Conservation (phyloP, 1,140 invertebrate species). For the Drosophila chauvacae region DNA sequence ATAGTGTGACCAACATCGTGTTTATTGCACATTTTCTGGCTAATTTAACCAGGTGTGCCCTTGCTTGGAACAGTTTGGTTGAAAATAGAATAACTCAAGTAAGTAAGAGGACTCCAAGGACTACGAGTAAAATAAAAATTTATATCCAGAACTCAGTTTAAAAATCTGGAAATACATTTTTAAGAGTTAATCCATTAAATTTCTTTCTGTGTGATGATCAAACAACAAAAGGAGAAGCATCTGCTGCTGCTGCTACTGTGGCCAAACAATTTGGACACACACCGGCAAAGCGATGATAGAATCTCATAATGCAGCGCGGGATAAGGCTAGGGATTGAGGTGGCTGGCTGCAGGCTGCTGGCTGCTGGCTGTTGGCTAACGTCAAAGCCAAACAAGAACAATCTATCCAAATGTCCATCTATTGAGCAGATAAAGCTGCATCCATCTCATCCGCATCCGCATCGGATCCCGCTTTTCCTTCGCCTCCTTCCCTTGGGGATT, state of each 20-base stretch:
- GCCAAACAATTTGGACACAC: constrained; percentile 76
- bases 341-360: constrained; percentile 19
- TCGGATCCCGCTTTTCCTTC: constrained; percentile 6
- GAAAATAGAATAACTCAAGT: neutral
- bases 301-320: constrained; percentile 69
- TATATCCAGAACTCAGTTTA: too few relatives aligned
- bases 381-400: constrained; percentile 83
- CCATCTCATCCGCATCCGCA: constrained; percentile 44
- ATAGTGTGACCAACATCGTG: neutral
- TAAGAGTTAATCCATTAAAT: neutral
- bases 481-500: constrained; percentile 57
- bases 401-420: constrained; percentile 84
- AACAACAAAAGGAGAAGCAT: constrained; percentile 23
- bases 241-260: constrained; percentile 44
- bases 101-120: too few relatives aligned
- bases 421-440: constrained; percentile 80
- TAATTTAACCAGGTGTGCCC: neutral
- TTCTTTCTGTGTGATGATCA: constrained; percentile 16
- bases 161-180: neutral
- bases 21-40: neutral
- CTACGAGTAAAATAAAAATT: too few relatives aligned
- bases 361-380: constrained; percentile 41
- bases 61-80: neutral
- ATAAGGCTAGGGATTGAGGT: constrained; percentile 9
- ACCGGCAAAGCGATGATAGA: constrained; percentile 63